phyloP scores from a whole-genome alignment of 53 echinoderm and acorn worm genomes.

The Luidia sarsii region DNA sequence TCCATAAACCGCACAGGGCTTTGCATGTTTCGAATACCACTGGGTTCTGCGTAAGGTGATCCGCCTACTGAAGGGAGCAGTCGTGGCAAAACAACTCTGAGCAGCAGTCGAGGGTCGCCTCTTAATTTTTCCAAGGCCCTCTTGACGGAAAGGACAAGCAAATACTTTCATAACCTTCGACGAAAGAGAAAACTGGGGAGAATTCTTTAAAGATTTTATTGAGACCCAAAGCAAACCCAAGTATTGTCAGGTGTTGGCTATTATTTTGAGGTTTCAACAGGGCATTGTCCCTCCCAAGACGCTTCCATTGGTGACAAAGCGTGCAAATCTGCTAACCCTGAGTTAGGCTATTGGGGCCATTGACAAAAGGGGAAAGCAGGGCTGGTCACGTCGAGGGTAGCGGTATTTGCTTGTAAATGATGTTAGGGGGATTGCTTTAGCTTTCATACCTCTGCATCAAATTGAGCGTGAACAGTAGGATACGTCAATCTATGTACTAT shows the following conservation, averaged over 20 bases:
- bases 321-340: slow-evolving; percentile 11
- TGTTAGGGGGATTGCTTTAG: no score
- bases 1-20: slow-evolving; percentile 36
- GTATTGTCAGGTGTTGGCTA: slow-evolving; percentile 12
- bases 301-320: slow-evolving; percentile 41
- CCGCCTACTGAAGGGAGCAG: background rate
- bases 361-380: slow-evolving; percentile 35
- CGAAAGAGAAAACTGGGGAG: background rate
- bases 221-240: slow-evolving; percentile 11
- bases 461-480: no score
- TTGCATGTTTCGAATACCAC: slow-evolving; percentile 39
- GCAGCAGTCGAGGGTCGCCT: slow-evolving; percentile 6
- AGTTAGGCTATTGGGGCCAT: slow-evolving; percentile 24
- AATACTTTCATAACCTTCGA: slow-evolving; percentile 53
- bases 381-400: no score
- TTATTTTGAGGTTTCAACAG: slow-evolving; percentile 2
- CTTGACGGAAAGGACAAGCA: slow-evolving; percentile 36
- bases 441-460: no score
- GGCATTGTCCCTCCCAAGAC: slow-evolving; percentile 21
- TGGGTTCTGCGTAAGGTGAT: slow-evolving; percentile 2
- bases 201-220: slow-evolving; percentile 8
- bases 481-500: no score
- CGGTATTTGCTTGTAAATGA: no score
- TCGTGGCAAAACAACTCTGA: background rate
- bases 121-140: slow-evolving; percentile 55